These are phyloP conservation scores for Exocentrus adspersus DNA, from an alignment of 2,888 invertebrate genomes.

Conservation along the genomic window DNA sequence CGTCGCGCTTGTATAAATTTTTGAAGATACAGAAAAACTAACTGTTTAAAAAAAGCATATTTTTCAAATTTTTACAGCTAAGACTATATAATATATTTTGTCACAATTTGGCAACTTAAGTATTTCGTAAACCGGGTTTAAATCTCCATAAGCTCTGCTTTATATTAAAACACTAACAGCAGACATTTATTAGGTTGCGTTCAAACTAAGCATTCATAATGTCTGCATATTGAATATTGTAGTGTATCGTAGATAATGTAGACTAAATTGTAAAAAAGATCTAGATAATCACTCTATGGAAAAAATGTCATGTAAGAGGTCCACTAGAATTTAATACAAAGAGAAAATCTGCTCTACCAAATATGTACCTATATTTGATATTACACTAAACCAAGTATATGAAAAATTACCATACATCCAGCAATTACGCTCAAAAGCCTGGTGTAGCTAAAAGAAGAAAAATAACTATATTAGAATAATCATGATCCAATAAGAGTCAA, in stretches of 20 bases:
- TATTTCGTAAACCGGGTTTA: neutral
- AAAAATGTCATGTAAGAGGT: too few species aligned
- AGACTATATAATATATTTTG: neutral
- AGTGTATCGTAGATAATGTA: too few species aligned
- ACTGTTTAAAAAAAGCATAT: too few species aligned
- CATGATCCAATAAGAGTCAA: neutral
- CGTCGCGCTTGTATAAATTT: too few species aligned
- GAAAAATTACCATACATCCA: neutral
- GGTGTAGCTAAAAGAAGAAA: constrained; percentile 9
- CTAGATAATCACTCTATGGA: too few species aligned
- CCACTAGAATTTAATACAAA: too few species aligned
- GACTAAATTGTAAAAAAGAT: too few species aligned
- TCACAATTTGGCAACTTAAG: constrained; percentile 4
- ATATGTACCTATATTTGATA: too few species aligned
- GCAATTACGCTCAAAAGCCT: constrained; percentile 2
- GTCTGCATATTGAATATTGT: neutral
- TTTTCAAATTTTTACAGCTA: too few species aligned
- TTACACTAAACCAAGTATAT: neutral
- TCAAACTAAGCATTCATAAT: constrained; percentile 11
- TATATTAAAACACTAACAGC: constrained; percentile 4
- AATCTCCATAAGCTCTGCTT: constrained; percentile 8
- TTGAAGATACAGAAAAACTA: too few species aligned
- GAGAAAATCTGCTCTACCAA: too few species aligned
- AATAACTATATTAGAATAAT: constrained; percentile 13
- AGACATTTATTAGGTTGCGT: constrained; percentile 15